Percentiles rank a stretch among this genome's conserved stretches.
Conservation (phyloP, 1,140 invertebrate species). For the Mizuhopecten yessoensis region DNA sequence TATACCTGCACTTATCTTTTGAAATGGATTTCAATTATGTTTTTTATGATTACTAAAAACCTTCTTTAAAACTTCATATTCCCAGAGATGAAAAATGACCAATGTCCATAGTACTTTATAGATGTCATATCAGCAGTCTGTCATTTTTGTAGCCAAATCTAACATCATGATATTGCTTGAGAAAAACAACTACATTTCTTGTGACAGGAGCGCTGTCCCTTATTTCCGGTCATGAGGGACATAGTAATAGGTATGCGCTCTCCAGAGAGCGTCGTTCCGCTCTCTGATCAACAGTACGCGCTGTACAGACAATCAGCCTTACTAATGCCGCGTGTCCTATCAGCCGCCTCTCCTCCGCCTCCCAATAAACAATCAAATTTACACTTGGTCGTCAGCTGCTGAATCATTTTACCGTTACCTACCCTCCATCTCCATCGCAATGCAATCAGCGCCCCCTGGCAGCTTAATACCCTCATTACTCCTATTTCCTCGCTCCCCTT, state of each 20-base stretch:
- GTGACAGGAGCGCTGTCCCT: too few relatives aligned
- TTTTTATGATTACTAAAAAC: too few relatives aligned
- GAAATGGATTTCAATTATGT: too few relatives aligned
- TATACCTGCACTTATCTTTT: too few relatives aligned
- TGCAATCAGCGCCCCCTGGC: constrained; percentile 28
- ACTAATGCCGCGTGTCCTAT: background rate
- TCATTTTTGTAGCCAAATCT: too few relatives aligned
- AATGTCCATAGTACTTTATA: too few relatives aligned
- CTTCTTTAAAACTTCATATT: too few relatives aligned
- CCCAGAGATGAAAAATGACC: too few relatives aligned
- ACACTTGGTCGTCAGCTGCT: background rate
- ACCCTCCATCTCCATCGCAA: constrained; percentile 28
- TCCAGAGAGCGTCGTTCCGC: background rate
- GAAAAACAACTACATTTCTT: too few relatives aligned
- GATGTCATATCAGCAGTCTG: too few relatives aligned
- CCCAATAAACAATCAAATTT: constrained; percentile 35
- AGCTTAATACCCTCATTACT: constrained; percentile 31
- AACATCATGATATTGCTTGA: too few relatives aligned
- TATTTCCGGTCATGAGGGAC: background rate
- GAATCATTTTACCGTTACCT: constrained; percentile 24
- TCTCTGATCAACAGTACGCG: background rate
- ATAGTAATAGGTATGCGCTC: background rate
- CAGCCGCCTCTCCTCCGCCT: background rate
- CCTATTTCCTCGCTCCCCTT: background rate
- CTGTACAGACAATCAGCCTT: constrained; percentile 16